Conservation (phyloP, 1,140 invertebrate genomes). For the Microplitis mediator region DNA sequence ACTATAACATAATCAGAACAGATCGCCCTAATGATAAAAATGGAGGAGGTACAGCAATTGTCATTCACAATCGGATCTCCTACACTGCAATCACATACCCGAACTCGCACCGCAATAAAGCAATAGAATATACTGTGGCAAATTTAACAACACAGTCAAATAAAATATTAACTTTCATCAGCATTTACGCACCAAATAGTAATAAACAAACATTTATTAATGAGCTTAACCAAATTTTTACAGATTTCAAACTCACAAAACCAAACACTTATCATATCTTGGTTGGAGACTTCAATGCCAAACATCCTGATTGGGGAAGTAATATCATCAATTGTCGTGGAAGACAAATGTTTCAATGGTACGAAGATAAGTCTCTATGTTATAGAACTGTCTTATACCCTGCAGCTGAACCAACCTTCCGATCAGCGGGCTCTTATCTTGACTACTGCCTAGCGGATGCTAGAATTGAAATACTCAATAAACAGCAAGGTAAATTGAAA, state of each 20-base stretch:
- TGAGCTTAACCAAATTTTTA: constrained; percentile 8
- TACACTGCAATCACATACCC: background rate
- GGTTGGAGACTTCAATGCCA: constrained; percentile 22
- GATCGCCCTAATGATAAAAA: no score
- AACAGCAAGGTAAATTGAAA: background rate
- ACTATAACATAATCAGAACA: no score
- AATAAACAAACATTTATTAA: background rate
- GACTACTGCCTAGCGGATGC: constrained; percentile 10
- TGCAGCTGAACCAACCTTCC: constrained; percentile 6
- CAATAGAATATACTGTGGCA: constrained; percentile 43
- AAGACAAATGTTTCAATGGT: background rate
- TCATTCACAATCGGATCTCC: constrained; percentile 1
- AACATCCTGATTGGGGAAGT: constrained; percentile 11
- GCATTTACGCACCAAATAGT: constrained; percentile 15
- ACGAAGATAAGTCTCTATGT: background rate
- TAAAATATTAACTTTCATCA: background rate
- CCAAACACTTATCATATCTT: constrained; percentile 9
- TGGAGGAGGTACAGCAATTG: constrained; percentile 26
- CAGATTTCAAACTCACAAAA: background rate
- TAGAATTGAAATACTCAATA: background rate
- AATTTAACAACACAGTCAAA: constrained; percentile 22
- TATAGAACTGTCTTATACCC: background rate
- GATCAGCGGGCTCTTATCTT: background rate
- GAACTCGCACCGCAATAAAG: background rate
- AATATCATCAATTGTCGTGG: constrained; percentile 4